Evolutionary conservation across 2,113 vertebrate species (phyloP), one percentile per base, ranked within the genome.

Genomic region (Neomonachus schauinslandi): DNA sequence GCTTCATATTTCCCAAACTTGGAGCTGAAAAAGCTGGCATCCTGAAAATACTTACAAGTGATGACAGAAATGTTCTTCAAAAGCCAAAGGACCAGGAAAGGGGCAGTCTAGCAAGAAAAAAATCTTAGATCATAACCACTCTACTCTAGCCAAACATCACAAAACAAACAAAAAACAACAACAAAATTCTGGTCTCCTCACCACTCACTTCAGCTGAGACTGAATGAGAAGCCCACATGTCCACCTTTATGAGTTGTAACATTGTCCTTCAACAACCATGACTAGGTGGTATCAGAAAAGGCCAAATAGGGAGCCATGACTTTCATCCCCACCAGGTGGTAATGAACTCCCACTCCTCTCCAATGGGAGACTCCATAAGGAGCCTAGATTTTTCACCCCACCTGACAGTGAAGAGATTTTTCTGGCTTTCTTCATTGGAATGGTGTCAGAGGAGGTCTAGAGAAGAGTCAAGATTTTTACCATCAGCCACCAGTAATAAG

Each of bases 261-360:
- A 7, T 9, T 19, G 55, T 72, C 15, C 33, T 61, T 67, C 36
- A 53, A 22, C 7, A 59, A 5, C 36, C 7, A 1, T n/a, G 1
- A 28, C 1, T 24, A 31, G 2, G 1, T 13, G 0, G 24, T n/a
- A 4, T 69, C 42, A 39, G 9, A 46, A 61, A 67, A 76, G 26
- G 13, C 1, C 7, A 24, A 55, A 33, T 0, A 55, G 2, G 15
- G 7, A 33, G 4, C 1, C 7, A 5, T 0, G 3, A 36, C 3
- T 18, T 74, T 61, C 28, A 46, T 5, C 0, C 2, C 14, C 2
- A 57, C 2, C 8, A 19, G 28, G 18, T 31, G 2, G 16, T 33
- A 14, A 63, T 9, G 5, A 61, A 39, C 2, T 33, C 11, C 1
- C 42, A 1, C 1, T 4, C 19, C 1, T 42, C 4, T 3, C 13